Evolutionary conservation across 2,888 invertebrate species (phyloP).

Genomic region (Eristalis tenax): DNA sequence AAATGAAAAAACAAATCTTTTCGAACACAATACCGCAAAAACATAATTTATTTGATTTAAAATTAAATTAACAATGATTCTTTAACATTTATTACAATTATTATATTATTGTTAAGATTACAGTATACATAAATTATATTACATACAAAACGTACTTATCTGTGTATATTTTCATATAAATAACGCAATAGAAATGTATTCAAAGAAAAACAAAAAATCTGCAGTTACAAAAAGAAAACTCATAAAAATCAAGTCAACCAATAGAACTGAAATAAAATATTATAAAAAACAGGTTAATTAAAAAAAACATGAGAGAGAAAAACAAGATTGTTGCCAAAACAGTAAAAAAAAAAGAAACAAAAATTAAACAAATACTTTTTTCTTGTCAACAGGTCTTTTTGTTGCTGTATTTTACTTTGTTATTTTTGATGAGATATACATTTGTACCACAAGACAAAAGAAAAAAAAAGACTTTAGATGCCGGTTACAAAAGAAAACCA

Average conservation of each 20-base stretch:
- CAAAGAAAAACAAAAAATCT: slow-evolving; percentile 72
- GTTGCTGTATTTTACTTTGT: slow-evolving; percentile 69
- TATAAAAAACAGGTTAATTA: slow-evolving; percentile 69
- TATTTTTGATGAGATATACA: slow-evolving; percentile 72
- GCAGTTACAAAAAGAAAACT: slow-evolving; percentile 73
- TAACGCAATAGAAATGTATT: slow-evolving; percentile 62
- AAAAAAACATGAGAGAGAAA: slow-evolving; percentile 77
- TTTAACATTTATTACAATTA: slow-evolving; percentile 2
- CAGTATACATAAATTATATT: slow-evolving; percentile 51
- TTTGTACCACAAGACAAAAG: slow-evolving; percentile 60
- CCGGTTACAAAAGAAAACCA: slow-evolving; percentile 53
- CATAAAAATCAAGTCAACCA: slow-evolving; percentile 70
- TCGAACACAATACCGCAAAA: not conserved
- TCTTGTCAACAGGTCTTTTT: slow-evolving; percentile 61
- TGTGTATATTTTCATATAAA: slow-evolving; percentile 64
- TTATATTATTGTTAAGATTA: slow-evolving; percentile 30
- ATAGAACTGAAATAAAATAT: slow-evolving; percentile 71
- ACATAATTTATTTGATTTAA: not conserved
- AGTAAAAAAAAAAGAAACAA: slow-evolving; percentile 73
- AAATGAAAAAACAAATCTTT: slow-evolving; percentile 37
- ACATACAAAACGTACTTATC: slow-evolving; percentile 55
- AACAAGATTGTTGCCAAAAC: slow-evolving; percentile 80
- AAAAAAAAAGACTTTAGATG: slow-evolving; percentile 57
- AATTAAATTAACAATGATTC: not conserved
- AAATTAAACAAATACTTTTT: slow-evolving; percentile 54